Base-by-base conservation (phyloP, 2,113 vertebrate genomes). In the Eupsittula cactorum region DNA sequence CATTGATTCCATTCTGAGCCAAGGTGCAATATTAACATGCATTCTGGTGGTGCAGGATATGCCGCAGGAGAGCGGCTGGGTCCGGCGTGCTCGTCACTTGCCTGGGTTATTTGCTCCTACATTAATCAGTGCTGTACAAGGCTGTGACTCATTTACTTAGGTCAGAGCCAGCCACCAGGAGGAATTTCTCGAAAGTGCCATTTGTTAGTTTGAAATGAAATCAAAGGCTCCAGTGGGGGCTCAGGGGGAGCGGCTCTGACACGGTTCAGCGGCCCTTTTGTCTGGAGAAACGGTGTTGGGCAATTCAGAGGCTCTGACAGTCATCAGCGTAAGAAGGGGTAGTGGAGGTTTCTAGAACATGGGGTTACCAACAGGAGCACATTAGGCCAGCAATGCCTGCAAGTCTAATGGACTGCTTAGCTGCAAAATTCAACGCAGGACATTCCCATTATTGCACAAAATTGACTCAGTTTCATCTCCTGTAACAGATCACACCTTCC, bases 21-120 rank as follows among this genome's bases (percentile, higher is more conserved):
- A 39, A 94, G 91, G 71, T 86, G 24, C 46, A 70, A 62, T 46
- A 88, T 94, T 95, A 92, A 78, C 95, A 93, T 86, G 79, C 73
- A 47, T 69, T 46, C 28, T 50, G 35, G 63, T 18, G 78, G 39
- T 73, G 77, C 69, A 82, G 90, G 75, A 82, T 21, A 80, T 88
- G 84, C 89, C 57, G 74, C 60, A 78, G 82, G 87, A 37, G 47
- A 74, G 87, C 20, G 71, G 68, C 82, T 42, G 57, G 92, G 77
- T 42, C 88, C 31, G 31, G 21, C 57, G 42, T 53, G 27, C 74
- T 64, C 50, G 53, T 13, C 67, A 53, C 42, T 92, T 92, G 39
- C 50, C 59, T 64, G 73, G 44, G 53, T 28, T 94, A 37, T 70
- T 95, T 82, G 62, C 80, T 85, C 80, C 80, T 87, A 76, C 92